Percentiles rank a stretch among this genome's conserved stretches.
Evolutionary conservation across 2,113 vertebrate species (phyloP).

Genomic region (Ginglymostoma cirratum): DNA sequence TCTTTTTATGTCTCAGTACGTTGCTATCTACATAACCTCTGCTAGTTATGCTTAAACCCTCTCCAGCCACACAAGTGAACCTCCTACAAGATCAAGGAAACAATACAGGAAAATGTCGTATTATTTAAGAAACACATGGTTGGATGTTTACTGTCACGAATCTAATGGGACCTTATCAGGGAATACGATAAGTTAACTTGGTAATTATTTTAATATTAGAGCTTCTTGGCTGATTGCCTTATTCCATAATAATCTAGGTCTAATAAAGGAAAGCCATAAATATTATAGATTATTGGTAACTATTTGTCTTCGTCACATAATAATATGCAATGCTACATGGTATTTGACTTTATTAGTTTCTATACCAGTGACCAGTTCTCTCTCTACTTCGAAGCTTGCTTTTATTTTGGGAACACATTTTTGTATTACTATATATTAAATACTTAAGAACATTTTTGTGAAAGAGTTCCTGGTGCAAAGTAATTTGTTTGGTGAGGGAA

Average conservation of each 20-base stretch:
- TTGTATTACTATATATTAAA: neutral
- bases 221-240: constrained; percentile 40
- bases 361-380: neutral
- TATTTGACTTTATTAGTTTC: neutral
- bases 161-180: constrained; percentile 22
- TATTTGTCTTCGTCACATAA: neutral
- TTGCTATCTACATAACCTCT: too few species aligned
- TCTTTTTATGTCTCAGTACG: too few species aligned
- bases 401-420: neutral
- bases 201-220: constrained; percentile 46
- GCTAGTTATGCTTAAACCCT: too few species aligned
- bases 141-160: neutral
- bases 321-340: neutral
- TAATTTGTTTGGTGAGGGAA: neutral
- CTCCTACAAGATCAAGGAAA: neutral
- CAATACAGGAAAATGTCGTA: neutral
- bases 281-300: neutral
- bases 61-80: too few species aligned
- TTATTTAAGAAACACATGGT: neutral
- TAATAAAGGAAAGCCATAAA: too few species aligned
- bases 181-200: constrained; percentile 53
- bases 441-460: neutral
- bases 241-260: neutral
- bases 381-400: neutral
- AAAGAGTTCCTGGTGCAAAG: neutral